Evolutionary conservation across 2,113 vertebrate genomes (phyloP), one percentile per base, ranked within the genome.

Genomic region (Hippopotamus amphibius): DNA sequence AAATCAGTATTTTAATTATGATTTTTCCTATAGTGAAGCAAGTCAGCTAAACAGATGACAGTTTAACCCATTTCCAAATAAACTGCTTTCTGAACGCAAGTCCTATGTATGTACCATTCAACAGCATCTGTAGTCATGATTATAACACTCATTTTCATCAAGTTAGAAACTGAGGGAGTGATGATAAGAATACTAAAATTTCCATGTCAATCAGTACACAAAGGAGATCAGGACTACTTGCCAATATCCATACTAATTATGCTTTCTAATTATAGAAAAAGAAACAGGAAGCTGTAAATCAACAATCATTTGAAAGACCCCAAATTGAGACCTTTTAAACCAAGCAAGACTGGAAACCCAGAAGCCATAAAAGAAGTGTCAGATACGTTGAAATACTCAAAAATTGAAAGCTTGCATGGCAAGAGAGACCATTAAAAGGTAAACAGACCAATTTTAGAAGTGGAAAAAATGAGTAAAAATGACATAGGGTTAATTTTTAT

Each of bases 211-310:
- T 80, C 28, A 87, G n/a, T 81, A 77, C 2, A 15, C 66, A 82
- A 76, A 79, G 80, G 66, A 46, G 85, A 65, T 83, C 19, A 89
- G 33, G 41, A 68, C 79, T 88, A 68, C 30, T 7, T 59, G 37
- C 50, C 41, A 80, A 72, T 46, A 69, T 77, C 21, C 5, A 0
- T 53, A 72, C 43, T 93, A 88, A 84, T 55, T 48, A 24, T 80
- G 71, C 79, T 66, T 85, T 74, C 63, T 43, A 92, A 77, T 74
- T 76, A 43, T 89, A 95, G 55, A 37, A 48, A 82, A 77, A 33
- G 14, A 57, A 89, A 80, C 1, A 53, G n/a, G 46, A 68, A 71
- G 91, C n/a, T 85, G 46, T 48, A 76, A 83, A 59, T 84, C 59
- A 79, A 33, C 26, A 63, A 22, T 65, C 66, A 79, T 50, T 79